Conservation (phyloP, 2,113 vertebrate species). For the Carettochelys insculpta region DNA sequence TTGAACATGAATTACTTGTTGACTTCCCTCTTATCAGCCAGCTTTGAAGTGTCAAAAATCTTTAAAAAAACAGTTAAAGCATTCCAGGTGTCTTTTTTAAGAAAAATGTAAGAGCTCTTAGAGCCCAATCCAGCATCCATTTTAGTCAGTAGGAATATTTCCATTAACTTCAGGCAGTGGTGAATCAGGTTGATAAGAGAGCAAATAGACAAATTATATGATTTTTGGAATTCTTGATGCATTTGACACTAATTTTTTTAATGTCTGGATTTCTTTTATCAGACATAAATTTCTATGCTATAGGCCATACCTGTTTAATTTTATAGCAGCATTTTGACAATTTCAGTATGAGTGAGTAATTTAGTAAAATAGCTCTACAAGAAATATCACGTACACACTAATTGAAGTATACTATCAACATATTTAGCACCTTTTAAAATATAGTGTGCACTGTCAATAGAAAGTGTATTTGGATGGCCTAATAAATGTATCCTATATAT, state of each 20-base stretch:
- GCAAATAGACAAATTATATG: not conserved
- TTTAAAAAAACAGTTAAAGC: not conserved
- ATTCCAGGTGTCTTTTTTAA: not conserved
- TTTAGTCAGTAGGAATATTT: not conserved
- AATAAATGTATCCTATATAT: not conserved
- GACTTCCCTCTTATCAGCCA: not conserved
- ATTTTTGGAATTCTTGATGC: not conserved
- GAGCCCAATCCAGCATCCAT: not conserved
- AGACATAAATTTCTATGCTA: not conserved
- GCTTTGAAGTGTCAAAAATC: not conserved
- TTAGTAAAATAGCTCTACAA: not conserved
- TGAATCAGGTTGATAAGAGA: not conserved
- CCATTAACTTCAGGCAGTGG: not conserved
- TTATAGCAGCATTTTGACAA: not conserved
- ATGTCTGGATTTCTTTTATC: not conserved
- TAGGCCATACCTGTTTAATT: not conserved
- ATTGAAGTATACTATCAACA: not conserved
- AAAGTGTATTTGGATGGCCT: not conserved
- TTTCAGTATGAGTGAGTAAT: not conserved
- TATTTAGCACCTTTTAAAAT: not conserved
- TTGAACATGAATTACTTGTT: not conserved
- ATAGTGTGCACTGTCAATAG: not conserved
- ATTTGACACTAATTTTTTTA: not conserved
- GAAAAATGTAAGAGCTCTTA: not conserved
- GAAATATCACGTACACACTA: not conserved